Conservation (phyloP, 2,113 vertebrate species). For the Nothocercus julius region DNA sequence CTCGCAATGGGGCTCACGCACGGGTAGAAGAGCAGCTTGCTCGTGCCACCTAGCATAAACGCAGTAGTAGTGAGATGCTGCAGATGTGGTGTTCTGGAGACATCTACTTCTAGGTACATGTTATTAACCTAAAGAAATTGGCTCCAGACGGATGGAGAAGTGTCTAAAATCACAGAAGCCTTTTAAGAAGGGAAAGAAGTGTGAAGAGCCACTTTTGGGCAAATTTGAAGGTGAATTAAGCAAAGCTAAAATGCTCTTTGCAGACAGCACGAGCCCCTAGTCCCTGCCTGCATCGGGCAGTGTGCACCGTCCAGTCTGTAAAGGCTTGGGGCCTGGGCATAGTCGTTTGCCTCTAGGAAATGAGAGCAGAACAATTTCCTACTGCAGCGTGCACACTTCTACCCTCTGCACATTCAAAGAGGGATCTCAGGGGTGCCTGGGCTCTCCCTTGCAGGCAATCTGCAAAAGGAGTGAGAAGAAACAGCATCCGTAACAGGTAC, state of each 20-base stretch:
- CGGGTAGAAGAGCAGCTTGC: fast-evolving
- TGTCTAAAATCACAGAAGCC: not conserved
- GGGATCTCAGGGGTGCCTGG: not conserved
- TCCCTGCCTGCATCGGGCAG: not conserved
- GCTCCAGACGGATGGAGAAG: not conserved
- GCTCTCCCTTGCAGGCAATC: not conserved
- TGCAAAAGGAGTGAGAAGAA: not conserved
- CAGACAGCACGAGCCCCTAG: fast-evolving
- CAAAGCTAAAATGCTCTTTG: not conserved
- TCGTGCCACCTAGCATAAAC: not conserved
- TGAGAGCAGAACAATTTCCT: not conserved
- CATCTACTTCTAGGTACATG: not conserved
- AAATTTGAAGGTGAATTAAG: not conserved
- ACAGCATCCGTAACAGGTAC: not conserved
- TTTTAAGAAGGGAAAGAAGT: not conserved
- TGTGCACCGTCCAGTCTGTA: not conserved
- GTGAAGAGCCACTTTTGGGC: not conserved
- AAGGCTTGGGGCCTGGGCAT: not conserved
- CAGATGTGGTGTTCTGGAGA: not conserved
- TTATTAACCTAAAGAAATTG: not conserved
- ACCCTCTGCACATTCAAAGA: not conserved
- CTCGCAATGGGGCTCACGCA: fast-evolving
- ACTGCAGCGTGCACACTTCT: fast-evolving
- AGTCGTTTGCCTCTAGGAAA: not conserved
- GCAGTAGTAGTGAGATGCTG: not conserved